These are phyloP conservation scores for Rhipidura dahli DNA, from an alignment of 2,113 vertebrate genomes.

Conservation along the genomic window DNA sequence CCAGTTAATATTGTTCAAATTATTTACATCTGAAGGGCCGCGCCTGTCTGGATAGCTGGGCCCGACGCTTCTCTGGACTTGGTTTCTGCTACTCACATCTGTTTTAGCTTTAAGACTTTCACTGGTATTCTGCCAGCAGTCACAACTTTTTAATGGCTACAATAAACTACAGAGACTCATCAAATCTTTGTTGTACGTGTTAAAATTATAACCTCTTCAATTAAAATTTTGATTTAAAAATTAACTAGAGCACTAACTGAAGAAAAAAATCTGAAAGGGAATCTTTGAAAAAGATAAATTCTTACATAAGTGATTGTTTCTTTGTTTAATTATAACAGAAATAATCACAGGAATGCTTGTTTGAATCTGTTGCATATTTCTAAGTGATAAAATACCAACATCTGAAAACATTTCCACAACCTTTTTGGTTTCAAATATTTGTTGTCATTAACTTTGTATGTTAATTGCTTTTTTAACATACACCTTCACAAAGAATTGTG, in stretches of 20 bases:
- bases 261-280: constrained; percentile 10
- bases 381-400: constrained; percentile 57
- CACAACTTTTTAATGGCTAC: constrained; percentile 79
- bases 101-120: constrained; percentile 81
- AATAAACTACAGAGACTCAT: constrained; percentile 83
- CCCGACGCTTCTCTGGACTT: constrained; percentile 68
- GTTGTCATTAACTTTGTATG: background rate
- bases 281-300: background rate
- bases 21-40: constrained; percentile 60
- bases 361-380: constrained; percentile 62
- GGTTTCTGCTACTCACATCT: constrained; percentile 78
- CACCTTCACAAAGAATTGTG: background rate
- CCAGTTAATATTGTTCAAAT: constrained; percentile 51
- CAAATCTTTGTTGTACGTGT: constrained; percentile 80
- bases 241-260: background rate
- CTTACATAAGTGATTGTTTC: background rate
- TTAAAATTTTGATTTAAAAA: constrained; percentile 74
- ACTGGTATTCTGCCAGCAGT: constrained; percentile 81
- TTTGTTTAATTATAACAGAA: constrained; percentile 60
- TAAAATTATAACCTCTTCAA: constrained; percentile 80
- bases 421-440: constrained; percentile 54
- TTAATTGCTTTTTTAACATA: background rate
- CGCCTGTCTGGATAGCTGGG: constrained; percentile 58
- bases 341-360: constrained; percentile 47
- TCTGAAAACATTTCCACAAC: constrained; percentile 65